phyloP scores from a whole-genome alignment of 2,113 vertebrate species.

The Typhlomys cinereus region DNA sequence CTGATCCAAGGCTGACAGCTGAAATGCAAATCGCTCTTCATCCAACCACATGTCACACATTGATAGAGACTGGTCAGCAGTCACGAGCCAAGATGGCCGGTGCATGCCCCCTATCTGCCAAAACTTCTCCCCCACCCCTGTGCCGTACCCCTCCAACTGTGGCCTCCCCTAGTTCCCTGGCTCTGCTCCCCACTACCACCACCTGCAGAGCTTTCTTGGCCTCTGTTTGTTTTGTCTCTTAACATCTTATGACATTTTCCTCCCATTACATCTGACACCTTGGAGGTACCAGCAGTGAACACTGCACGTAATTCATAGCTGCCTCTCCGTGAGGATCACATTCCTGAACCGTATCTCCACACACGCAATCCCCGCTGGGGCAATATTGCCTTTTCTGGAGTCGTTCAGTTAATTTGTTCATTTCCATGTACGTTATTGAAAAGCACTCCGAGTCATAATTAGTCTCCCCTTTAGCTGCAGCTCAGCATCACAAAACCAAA shows the following conservation, averaged over 20 bases:
- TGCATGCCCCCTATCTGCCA: background rate
- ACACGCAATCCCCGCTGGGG: conserved; percentile 64
- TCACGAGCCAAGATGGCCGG: background rate
- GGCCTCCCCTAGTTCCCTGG: background rate
- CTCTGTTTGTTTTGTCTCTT: conserved; percentile 68
- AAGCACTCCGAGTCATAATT: conserved; percentile 79
- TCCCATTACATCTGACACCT: conserved; percentile 69
- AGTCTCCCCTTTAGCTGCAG: conserved; percentile 75
- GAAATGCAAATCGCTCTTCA: background rate
- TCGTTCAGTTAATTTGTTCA: conserved; percentile 76
- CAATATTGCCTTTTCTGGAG: conserved; percentile 69
- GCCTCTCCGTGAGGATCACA: conserved; percentile 39
- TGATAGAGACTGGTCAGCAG: background rate
- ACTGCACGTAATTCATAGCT: conserved; percentile 69
- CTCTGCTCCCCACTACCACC: background rate
- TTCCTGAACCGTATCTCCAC: conserved; percentile 61
- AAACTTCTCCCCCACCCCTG: background rate
- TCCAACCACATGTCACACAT: background rate
- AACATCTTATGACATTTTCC: conserved; percentile 73
- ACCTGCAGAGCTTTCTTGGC: background rate
- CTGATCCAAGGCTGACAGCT: background rate
- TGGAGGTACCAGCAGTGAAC: conserved; percentile 65
- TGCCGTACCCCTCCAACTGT: background rate
- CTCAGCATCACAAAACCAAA: conserved; percentile 58
- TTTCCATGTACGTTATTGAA: conserved; percentile 75